A percentile compares a stretch with the other conserved stretches of the same genome.
These are phyloP conservation scores for Rana temporaria DNA, from an alignment of 2,113 vertebrate genomes.

Conservation along the genomic window DNA sequence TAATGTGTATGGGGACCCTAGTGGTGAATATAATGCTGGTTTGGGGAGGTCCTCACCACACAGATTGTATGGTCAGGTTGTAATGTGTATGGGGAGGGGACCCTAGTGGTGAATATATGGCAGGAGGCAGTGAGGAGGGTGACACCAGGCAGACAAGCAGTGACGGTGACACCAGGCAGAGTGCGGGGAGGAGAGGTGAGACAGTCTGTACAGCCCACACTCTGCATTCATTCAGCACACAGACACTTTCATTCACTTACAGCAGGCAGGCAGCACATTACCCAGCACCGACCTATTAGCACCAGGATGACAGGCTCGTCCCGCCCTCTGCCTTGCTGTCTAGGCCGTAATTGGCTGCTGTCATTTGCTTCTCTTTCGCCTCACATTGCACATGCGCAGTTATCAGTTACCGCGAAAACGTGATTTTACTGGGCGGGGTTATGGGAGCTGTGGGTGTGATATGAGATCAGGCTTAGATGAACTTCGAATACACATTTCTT, in stretches of 20 bases:
- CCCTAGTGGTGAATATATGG: no score
- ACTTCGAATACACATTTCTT: no score
- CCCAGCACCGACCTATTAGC: not conserved
- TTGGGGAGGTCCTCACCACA: no score
- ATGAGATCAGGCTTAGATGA: not conserved
- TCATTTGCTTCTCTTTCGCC: not conserved
- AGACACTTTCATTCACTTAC: not conserved
- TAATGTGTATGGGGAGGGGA: no score
- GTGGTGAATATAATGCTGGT: no score
- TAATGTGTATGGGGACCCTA: no score
- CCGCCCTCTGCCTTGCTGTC: not conserved
- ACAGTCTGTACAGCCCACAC: not conserved
- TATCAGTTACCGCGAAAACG: not conserved
- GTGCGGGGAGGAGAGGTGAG: not conserved
- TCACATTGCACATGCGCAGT: not conserved
- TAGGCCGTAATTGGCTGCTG: not conserved
- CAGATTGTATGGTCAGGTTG: no score
- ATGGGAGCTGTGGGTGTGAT: conserved; percentile 9
- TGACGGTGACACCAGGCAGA: no score
- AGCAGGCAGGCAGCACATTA: not conserved
- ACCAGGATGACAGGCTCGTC: not conserved
- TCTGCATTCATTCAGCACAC: conserved; percentile 14
- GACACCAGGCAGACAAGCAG: no score
- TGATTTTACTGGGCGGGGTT: not conserved
- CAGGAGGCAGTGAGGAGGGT: no score